Percentiles rank a stretch among this genome's conserved stretches.
phyloP scores from a whole-genome alignment of 2,888 invertebrate genomes.

The Drosophila mimetica region DNA sequence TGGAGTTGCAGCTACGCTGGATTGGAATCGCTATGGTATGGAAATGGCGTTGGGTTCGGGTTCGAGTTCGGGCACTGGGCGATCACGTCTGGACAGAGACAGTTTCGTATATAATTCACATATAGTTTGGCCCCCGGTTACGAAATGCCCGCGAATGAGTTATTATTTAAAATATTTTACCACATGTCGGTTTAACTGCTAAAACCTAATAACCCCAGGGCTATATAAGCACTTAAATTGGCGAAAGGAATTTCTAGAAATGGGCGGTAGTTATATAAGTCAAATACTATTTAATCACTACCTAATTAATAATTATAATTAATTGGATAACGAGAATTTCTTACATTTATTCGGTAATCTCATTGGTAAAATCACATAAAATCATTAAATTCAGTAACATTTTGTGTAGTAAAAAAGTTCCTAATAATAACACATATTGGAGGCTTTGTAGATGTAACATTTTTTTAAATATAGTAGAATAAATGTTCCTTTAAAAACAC shows the following conservation, averaged over 20 bases:
- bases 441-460: too few species aligned
- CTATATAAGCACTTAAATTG: not conserved
- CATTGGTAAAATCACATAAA: too few species aligned
- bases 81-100: conserved; percentile 40
- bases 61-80: conserved; percentile 16
- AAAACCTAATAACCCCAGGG: conserved; percentile 35
- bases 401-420: too few species aligned
- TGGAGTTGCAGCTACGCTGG: conserved; percentile 4
- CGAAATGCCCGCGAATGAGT: conserved; percentile 34
- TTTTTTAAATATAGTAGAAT: too few species aligned
- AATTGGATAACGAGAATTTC: too few species aligned
- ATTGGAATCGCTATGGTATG: conserved; percentile 17
- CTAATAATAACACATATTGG: too few species aligned
- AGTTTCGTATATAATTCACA: conserved; percentile 44
- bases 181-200: conserved; percentile 43
- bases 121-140: conserved; percentile 38
- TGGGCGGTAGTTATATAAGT: not conserved
- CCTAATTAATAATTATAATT: not conserved
- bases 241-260: conserved; percentile 1
- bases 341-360: too few species aligned
- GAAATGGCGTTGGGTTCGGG: conserved; percentile 9
- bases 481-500: too few species aligned
- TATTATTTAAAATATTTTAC: conserved; percentile 51
- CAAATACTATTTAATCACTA: not conserved
- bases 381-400: too few species aligned